Percentiles rank a stretch among this genome's conserved stretches.
These are phyloP conservation scores for Philopedon plagiatum DNA, from an alignment of 2,888 invertebrate genomes.

Conservation along the genomic window DNA sequence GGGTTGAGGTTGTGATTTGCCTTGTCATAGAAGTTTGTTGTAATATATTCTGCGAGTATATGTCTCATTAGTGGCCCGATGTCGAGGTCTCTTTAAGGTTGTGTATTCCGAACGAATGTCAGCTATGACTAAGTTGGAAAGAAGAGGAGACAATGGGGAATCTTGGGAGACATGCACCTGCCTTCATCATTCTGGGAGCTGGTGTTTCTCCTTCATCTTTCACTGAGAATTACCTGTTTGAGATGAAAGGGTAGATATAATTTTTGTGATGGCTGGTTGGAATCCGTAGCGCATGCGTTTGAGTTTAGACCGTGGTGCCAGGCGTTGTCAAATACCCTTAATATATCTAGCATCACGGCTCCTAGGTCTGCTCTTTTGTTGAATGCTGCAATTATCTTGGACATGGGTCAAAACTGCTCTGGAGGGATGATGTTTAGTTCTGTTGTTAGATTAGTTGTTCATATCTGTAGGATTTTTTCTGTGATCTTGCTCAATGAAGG, in stretches of 20 bases:
- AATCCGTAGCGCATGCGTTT: too few species aligned
- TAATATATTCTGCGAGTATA: too few species aligned
- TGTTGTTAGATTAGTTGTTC: neutral
- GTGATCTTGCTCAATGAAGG: conserved; percentile 35
- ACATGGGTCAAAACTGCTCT: conserved; percentile 60
- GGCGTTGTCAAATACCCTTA: too few species aligned
- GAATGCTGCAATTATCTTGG: conserved; percentile 53
- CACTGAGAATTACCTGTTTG: neutral
- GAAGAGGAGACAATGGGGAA: neutral
- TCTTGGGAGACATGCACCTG: neutral
- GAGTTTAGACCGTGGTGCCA: too few species aligned
- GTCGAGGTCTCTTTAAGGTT: too few species aligned
- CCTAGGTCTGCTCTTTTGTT: conserved; percentile 55
- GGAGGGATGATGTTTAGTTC: conserved; percentile 47
- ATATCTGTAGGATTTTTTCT: neutral
- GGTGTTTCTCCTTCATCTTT: neutral
- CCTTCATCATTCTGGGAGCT: neutral
- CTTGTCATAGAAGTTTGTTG: too few species aligned
- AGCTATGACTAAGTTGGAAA: neutral
- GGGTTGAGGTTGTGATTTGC: too few species aligned
- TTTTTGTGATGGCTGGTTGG: neutral
- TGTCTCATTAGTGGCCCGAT: too few species aligned
- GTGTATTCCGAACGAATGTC: too few species aligned
- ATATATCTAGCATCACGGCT: conserved; percentile 48
- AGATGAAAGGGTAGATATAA: neutral